Evolutionary conservation across 2,888 invertebrate species (phyloP).

Genomic region (Sthenelais limicola): DNA sequence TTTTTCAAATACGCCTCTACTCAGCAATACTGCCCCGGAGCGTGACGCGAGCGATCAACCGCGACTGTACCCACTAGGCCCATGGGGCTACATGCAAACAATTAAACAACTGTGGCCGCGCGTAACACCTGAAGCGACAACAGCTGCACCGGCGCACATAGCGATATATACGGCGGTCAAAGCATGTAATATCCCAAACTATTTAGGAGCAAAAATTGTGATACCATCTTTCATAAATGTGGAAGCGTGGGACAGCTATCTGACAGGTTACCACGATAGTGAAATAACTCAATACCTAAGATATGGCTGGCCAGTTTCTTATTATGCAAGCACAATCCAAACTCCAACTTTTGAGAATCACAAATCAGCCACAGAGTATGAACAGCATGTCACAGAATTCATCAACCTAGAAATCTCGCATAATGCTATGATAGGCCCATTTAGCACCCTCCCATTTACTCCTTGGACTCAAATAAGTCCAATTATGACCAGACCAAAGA

Average conservation of each 20-base stretch:
- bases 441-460: not conserved
- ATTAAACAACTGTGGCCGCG: not conserved
- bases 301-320: slow-evolving; percentile 16
- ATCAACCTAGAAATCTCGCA: not conserved
- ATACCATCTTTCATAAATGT: not conserved
- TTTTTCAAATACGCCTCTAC: not conserved
- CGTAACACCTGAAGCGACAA: not conserved
- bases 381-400: not conserved
- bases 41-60: not conserved
- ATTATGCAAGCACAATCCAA: not conserved
- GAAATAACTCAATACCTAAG: not conserved
- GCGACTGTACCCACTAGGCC: not conserved
- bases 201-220: not conserved
- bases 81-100: not conserved
- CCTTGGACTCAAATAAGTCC: not conserved
- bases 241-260: not conserved
- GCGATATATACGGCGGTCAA: not conserved
- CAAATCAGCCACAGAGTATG: not conserved
- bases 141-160: not conserved
- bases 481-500: not conserved
- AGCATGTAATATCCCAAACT: no score
- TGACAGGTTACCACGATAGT: not conserved
- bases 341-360: not conserved
- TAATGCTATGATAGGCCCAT: not conserved
- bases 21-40: not conserved